phyloP scores from a whole-genome alignment of 2,888 invertebrate genomes.

The Lycia hirtaria region DNA sequence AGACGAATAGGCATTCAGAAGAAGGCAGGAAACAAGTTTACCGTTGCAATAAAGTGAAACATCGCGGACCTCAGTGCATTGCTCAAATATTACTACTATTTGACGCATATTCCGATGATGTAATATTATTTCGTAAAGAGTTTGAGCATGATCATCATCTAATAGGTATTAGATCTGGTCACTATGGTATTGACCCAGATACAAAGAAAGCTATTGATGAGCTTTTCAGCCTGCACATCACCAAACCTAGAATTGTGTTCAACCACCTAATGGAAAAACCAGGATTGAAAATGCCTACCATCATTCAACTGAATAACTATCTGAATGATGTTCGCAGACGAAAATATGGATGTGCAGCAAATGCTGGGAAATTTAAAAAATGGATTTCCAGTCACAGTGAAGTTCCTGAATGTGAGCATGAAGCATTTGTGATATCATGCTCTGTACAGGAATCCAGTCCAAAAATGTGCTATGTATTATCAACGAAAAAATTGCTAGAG shows the following conservation, averaged over 20 bases:
- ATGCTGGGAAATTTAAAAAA: neutral
- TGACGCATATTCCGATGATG: constrained; percentile 10
- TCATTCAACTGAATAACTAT: constrained; percentile 4
- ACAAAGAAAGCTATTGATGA: neutral
- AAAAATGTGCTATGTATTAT: constrained; percentile 1
- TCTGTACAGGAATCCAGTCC: constrained; percentile 2
- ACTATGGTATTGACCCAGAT: constrained; percentile 4
- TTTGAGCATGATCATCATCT: constrained; percentile 12
- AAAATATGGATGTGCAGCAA: constrained; percentile 3
- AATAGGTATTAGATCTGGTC: neutral
- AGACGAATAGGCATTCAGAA: neutral
- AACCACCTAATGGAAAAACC: constrained; percentile 9
- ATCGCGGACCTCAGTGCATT: constrained; percentile 7
- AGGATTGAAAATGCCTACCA: constrained; percentile 3
- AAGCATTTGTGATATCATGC: constrained; percentile 2
- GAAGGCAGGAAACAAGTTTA: constrained; percentile 15
- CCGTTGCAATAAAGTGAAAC: constrained; percentile 17
- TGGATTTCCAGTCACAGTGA: neutral
- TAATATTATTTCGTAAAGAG: constrained; percentile 1
- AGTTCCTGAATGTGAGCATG: constrained; percentile 3
- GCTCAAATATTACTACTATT: constrained; percentile 8
- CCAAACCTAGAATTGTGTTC: neutral
- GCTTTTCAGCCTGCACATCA: neutral
- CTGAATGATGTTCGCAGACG: constrained; percentile 2
- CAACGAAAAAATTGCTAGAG: neutral